Evolutionary conservation across 2,113 vertebrate species (phyloP), one percentile per base, ranked within the genome.

Genomic region (Chloropsis cyanopogon): DNA sequence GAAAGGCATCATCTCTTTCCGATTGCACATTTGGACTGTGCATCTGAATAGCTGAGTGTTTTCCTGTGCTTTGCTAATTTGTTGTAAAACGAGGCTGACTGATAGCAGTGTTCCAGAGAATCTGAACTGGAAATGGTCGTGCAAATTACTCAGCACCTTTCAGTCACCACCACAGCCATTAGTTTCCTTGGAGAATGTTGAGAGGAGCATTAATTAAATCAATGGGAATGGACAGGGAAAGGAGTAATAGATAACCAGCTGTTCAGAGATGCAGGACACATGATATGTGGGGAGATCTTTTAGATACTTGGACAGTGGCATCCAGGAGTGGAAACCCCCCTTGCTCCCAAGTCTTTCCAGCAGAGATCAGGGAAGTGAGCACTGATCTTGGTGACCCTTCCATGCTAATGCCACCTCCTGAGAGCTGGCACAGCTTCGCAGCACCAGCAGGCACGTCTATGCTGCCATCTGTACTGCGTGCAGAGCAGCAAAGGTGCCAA

Each of bases 391-490:
- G 72, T 96, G 88, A 94, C 95, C 93, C 71, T 53, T 89, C 60
- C 31, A 15, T 69, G 60, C 65, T 87, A 20, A 76, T 56, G 60
- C 16, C 85, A 69, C 90, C 92, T 54, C 60, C 60, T 1, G 60
- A 20, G 90, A 86, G 16, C 94, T 96, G 96, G 96, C 90, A 93
- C 44, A 35, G 85, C 76, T 85, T 29, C 49, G 23, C 64, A 6
- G 56, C 60, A 19, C 20, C 92, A 97, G 95, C 95, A 88, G 94
- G 93, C 37, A 0, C 1, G 93, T 92, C 95, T 96, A 25, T 86
- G 56, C 94, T 96, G 95, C 96, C 95, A 93, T 96, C 95, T 96
- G 96, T 29, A 20, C 82, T 47, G 82, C 3, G 3, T 44, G 93
- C 75, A 9, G 3, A 13, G 93, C 83, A 79, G 64, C 85, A 22